These are phyloP conservation scores for Steinernema carpocapsae DNA, from an alignment of 2,888 invertebrate genomes.

Conservation along the genomic window DNA sequence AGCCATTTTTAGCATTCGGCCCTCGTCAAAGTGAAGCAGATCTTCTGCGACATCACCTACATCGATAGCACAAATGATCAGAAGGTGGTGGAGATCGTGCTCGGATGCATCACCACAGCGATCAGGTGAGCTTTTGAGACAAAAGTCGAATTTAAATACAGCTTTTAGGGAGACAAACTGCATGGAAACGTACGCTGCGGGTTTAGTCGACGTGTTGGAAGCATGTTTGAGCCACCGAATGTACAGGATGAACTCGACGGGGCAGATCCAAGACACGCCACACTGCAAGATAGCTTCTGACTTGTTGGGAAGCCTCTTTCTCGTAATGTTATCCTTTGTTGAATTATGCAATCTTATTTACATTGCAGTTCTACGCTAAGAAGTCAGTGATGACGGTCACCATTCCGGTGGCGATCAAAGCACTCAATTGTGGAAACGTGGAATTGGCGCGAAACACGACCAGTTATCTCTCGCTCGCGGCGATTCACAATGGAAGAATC, in stretches of 20 bases:
- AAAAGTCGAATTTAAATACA: not conserved
- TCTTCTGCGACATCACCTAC: conserved; percentile 83
- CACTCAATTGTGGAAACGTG: conserved; percentile 85
- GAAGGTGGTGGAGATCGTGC: conserved; percentile 91
- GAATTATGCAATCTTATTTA: conserved; percentile 25
- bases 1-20: conserved; percentile 74
- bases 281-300: conserved; percentile 95
- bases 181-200: conserved; percentile 83
- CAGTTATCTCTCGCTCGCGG: conserved; percentile 87
- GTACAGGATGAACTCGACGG: conserved; percentile 68
- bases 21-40: conserved; percentile 77
- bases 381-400: conserved; percentile 81
- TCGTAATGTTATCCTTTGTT: conserved; percentile 75
- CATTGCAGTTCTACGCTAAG: conserved; percentile 77
- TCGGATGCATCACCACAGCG: conserved; percentile 86
- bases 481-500: conserved; percentile 85
- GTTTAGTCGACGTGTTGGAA: conserved; percentile 83
- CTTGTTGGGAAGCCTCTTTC: conserved; percentile 89
- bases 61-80: conserved; percentile 75
- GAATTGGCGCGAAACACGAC: conserved; percentile 88
- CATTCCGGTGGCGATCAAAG: conserved; percentile 87
- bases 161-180: conserved; percentile 79
- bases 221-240: conserved; percentile 81
- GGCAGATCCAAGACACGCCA: conserved; percentile 85
- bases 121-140: conserved; percentile 75